Percentiles rank a stretch among this genome's conserved stretches.
These are phyloP conservation scores for Thalpophila matura DNA, from an alignment of 2,888 invertebrate species.

Conservation along the genomic window DNA sequence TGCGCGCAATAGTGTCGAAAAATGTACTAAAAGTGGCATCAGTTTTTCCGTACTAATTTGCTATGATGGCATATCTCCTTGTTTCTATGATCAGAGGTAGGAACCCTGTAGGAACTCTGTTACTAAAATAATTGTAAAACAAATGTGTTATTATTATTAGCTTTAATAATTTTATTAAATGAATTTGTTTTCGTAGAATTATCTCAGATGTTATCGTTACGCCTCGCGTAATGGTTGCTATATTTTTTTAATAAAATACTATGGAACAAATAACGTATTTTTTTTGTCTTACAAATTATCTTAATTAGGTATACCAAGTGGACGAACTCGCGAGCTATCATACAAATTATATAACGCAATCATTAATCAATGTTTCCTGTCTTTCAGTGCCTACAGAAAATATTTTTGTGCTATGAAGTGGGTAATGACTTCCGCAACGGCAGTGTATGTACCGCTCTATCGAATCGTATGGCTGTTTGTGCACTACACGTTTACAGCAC, in stretches of 20 bases:
- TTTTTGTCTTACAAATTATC: background rate
- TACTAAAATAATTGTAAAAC: no score
- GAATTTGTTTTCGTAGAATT: constrained; percentile 7
- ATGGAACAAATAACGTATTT: background rate
- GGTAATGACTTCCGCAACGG: constrained; percentile 13
- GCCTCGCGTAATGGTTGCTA: background rate
- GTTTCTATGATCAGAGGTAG: no score
- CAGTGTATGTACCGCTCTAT: background rate
- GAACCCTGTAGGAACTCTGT: no score
- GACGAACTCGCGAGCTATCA: background rate
- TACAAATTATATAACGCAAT: background rate
- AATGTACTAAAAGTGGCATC: no score
- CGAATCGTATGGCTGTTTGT: background rate
- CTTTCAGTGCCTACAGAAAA: background rate
- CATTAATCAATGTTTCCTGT: constrained; percentile 2
- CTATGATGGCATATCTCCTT: no score
- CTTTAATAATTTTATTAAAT: constrained; percentile 4
- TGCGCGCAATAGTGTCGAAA: no score
- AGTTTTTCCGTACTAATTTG: no score
- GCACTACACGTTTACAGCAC: no score
- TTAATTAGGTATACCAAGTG: no score
- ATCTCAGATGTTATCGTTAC: background rate
- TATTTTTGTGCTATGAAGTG: background rate
- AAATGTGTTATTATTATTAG: background rate
- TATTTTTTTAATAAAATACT: background rate